Base-by-base conservation (phyloP, 2,888 invertebrate species). In the Octonoba sinensis region DNA sequence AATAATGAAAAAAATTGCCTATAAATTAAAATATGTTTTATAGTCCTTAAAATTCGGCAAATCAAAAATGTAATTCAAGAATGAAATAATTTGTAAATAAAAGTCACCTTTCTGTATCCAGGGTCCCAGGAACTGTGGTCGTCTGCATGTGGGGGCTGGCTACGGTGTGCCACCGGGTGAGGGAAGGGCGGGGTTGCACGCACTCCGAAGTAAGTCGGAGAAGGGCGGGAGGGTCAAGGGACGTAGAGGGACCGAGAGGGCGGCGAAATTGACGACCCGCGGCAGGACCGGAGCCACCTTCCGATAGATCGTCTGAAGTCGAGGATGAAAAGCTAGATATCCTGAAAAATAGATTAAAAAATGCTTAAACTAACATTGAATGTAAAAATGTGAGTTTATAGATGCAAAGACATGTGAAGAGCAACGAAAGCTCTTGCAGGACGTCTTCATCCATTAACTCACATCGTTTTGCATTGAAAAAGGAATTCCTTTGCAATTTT, bases 111-210 rank as follows among this genome's bases (percentile, higher is more conserved):
- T 81, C 79, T 0, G 62, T 56, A 18, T 79, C 73, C n/a, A 81
- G 62, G 0, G 67, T 73, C 2, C 73, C 69, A 2, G 66, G 67
- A 0, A 77, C 70, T 12, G 72, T 47, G 0, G 81, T 74, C n/a
- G 83, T 74, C 36, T 74, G 83, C 16, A 64, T 73, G 15, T 77
- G 72, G 0, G 83, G 70, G 4, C 69, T 62, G 11, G 81, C 81
- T 8, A 83, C 76, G 4, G 83, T 81, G 57, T 83, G 79, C 83
- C 83, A 83, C 2, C 83, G 60, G 0, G 83, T 71, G 20, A 83
- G 72, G 15, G 24, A 47, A 0, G 83, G 77, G 44, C 69, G 59
- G 8, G 83, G 83, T 18, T 83, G 83, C 1, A 83, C 74, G 22
- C 83, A 74, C 27, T 76, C 75, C 3, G 74, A 74, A 1, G 70